Evolutionary conservation across 35 echinoderm and acorn worm species (phyloP), one percentile per base, ranked within the genome.

Genomic region (Heliocidaris erythrogramma): DNA sequence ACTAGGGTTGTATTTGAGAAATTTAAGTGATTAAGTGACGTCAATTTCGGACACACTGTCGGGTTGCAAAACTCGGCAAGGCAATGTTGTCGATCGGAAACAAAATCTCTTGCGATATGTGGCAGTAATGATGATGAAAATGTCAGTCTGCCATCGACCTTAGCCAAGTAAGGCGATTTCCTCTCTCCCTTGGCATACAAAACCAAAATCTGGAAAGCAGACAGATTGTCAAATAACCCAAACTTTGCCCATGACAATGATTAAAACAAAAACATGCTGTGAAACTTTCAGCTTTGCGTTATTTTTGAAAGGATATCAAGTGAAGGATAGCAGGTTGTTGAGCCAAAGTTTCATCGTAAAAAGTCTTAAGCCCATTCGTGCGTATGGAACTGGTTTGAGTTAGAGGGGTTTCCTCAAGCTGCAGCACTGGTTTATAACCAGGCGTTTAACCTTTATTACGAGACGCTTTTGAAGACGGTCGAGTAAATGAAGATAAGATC

Each of bases 71-170:
- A 71, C 61, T 71, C 61, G 17, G 61, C 61, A 56, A 56, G 52
- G 52, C 52, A 71, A 71, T 5, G 18, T 2, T 21, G 18, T 71
- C 61, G 17, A 8, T 78, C 65, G 65, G 65, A 78, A 78, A 78
- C 65, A 18, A 78, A 78, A 21, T 78, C 65, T 78, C 65, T 9
- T 24, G 65, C 27, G 65, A 27, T 78, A 27, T 78, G 17, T 78
- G 65, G 65, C 65, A 78, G 27, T 78, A 18, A 21, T 69, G 65
- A 78, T 78, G 21, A 78, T 78, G 65, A 78, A 78, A 78, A n/a
- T 78, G 65, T 78, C 65, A n/a, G 65, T 78, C 65, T 78, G 65
- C 65, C 65, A 78, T 7, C 65, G 65, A 78, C 65, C 65, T 78
- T 78, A 78, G 65, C 65, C 65, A 78, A 78, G 65, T 78, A n/a